Percentiles rank a stretch among this genome's conserved stretches.
Conservation (phyloP, 1,140 invertebrate species). For the Ceratosolen fusciceps region DNA sequence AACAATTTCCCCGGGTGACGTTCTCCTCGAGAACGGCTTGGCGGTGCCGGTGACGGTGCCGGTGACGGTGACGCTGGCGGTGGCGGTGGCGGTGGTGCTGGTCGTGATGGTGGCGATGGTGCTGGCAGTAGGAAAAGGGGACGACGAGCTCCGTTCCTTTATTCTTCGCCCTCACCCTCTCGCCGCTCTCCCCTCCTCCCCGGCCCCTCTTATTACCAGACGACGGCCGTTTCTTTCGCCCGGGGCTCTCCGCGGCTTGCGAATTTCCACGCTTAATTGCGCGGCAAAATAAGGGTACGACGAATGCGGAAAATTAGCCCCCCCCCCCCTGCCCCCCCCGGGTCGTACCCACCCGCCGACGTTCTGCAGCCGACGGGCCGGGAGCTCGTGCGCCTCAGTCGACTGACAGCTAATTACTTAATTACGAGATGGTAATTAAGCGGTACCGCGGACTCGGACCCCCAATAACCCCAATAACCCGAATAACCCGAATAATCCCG, state of each 20-base stretch:
- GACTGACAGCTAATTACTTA: slow-evolving; percentile 64
- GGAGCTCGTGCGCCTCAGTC: slow-evolving; percentile 43
- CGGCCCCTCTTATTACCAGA: not conserved
- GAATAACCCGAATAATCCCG: too few species aligned
- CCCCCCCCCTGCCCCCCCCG: not conserved
- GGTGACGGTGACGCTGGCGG: too few species aligned
- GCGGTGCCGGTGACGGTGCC: too few species aligned
- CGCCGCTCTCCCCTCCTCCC: too few species aligned
- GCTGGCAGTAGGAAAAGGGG: not conserved
- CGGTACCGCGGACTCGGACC: slow-evolving; percentile 48
- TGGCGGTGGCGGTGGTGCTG: too few species aligned
- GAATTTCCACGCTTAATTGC: not conserved
- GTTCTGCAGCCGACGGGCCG: too few species aligned
- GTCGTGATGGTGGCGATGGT: too few species aligned
- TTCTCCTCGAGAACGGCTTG: not conserved
- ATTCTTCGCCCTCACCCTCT: too few species aligned
- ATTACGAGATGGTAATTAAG: slow-evolving; percentile 63
- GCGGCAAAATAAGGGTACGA: not conserved
- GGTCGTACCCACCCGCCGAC: too few species aligned
- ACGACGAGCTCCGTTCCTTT: too few species aligned
- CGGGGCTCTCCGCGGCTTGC: not conserved
- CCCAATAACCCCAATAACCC: too few species aligned
- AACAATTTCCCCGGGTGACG: slow-evolving; percentile 2
- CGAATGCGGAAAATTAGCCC: slow-evolving; percentile 26
- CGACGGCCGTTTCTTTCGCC: not conserved